phyloP scores from a whole-genome alignment of 1,140 invertebrate species.

The Drosophila paulistorum region DNA sequence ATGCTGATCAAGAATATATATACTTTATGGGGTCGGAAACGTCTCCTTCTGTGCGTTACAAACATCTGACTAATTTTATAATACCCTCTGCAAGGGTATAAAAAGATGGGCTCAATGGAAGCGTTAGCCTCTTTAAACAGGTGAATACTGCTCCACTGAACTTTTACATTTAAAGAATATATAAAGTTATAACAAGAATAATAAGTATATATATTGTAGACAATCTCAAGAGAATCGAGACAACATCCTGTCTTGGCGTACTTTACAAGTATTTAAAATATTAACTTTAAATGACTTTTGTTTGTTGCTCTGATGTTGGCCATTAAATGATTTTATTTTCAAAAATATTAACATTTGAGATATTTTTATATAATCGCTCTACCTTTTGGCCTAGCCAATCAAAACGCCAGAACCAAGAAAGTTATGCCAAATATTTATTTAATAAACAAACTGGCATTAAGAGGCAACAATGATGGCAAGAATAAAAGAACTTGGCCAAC shows the following conservation, averaged over 20 bases:
- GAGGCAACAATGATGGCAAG: constrained; percentile 24
- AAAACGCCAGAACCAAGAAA: constrained; percentile 30
- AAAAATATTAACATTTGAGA: not conserved
- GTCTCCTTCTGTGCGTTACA: no score
- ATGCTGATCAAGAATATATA: no score
- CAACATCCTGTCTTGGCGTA: not conserved
- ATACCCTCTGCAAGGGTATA: no score
- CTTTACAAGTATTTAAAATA: not conserved
- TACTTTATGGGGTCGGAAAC: no score
- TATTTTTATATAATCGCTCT: not conserved
- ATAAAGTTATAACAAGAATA: no score
- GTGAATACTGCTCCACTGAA: not conserved
- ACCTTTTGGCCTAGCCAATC: constrained; percentile 31
- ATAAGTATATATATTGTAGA: no score
- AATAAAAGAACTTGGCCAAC: constrained; percentile 41
- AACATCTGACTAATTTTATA: no score
- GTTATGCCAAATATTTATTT: constrained; percentile 61
- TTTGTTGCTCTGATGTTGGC: not conserved
- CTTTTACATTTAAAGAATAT: no score
- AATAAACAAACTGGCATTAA: constrained; percentile 60
- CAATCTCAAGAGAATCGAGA: no score
- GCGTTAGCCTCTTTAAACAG: not conserved
- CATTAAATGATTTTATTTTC: constrained; percentile 9
- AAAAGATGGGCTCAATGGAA: not conserved
- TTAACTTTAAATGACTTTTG: not conserved